phyloP scores from a whole-genome alignment of 2,888 invertebrate species.

The Orgyia antiqua region DNA sequence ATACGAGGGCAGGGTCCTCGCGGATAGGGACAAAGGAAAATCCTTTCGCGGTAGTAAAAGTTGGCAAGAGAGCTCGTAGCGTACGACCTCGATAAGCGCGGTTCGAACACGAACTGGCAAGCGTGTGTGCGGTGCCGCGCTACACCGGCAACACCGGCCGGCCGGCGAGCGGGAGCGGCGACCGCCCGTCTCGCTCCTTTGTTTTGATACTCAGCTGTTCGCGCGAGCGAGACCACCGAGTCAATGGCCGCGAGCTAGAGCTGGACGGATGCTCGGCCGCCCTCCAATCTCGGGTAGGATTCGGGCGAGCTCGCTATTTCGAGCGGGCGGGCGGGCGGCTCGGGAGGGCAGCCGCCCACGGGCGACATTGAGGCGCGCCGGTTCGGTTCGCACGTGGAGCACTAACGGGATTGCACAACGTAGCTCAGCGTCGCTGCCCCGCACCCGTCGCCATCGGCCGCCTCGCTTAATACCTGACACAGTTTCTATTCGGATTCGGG shows the following conservation, averaged over 20 bases:
- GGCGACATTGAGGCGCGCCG: slow-evolving; percentile 74
- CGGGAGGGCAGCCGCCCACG: slow-evolving; percentile 59
- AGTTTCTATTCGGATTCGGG: slow-evolving; percentile 78
- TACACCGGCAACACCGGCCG: slow-evolving; percentile 66
- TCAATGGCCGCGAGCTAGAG: slow-evolving; percentile 42
- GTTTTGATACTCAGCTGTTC: slow-evolving; percentile 79
- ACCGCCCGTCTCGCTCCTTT: slow-evolving; percentile 75
- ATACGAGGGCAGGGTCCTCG: slow-evolving; percentile 72
- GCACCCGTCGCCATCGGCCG: slow-evolving; percentile 31
- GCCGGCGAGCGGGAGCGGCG: slow-evolving; percentile 74
- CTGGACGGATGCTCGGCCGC: slow-evolving; percentile 37
- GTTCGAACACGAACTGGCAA: slow-evolving; percentile 72
- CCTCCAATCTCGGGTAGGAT: slow-evolving; percentile 33
- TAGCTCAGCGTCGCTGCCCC: slow-evolving; percentile 32
- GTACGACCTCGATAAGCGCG: slow-evolving; percentile 66
- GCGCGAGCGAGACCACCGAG: slow-evolving; percentile 44
- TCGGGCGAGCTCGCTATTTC: slow-evolving; percentile 57
- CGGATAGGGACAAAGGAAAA: slow-evolving; percentile 74
- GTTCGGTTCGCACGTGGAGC: slow-evolving; percentile 67
- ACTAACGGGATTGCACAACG: slow-evolving; percentile 76
- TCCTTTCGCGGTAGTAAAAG: slow-evolving; percentile 70
- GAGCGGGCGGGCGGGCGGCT: slow-evolving; percentile 47
- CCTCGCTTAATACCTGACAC: slow-evolving; percentile 70
- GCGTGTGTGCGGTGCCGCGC: slow-evolving; percentile 46
- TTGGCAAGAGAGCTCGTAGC: slow-evolving; percentile 61